Evolutionary conservation across 2,797 vertebrate genomes (phyloP).

Genomic region (Anableps anableps): DNA sequence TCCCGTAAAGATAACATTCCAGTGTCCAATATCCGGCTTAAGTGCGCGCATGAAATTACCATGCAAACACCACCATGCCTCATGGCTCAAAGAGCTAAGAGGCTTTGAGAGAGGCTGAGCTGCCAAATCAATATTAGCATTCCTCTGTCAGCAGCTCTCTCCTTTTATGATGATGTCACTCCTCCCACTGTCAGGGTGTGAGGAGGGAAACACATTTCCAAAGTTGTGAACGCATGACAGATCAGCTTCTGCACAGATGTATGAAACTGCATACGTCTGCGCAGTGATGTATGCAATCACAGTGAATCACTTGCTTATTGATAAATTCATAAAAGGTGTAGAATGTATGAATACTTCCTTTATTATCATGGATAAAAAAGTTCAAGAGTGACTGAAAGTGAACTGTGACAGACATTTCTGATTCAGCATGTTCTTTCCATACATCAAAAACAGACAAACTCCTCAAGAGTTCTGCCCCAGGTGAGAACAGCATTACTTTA

Average conservation of each 20-base stretch:
- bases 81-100: conserved; percentile 71
- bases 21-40: conserved; percentile 72
- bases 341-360: neutral
- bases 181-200: conserved; percentile 41
- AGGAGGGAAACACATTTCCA: conserved; percentile 35
- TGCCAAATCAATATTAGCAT: conserved; percentile 77
- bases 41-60: conserved; percentile 77
- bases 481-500: conserved; percentile 23
- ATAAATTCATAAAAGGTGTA: neutral
- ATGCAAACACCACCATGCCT: conserved; percentile 72
- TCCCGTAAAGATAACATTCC: conserved; percentile 74
- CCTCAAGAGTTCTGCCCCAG: conserved; percentile 33
- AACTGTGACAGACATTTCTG: conserved; percentile 24
- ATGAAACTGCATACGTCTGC: neutral
- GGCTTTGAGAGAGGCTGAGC: conserved; percentile 65
- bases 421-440: conserved; percentile 51
- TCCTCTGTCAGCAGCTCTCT: conserved; percentile 68
- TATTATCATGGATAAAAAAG: conserved; percentile 3
- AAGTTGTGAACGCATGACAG: conserved; percentile 2
- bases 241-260: neutral
- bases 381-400: conserved; percentile 17
- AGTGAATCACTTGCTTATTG: neutral
- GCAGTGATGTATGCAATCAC: neutral
- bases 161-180: conserved; percentile 72
- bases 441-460: conserved; percentile 30